Evolutionary conservation across 2,113 vertebrate species (phyloP).

Genomic region (Dermatemys mawii): DNA sequence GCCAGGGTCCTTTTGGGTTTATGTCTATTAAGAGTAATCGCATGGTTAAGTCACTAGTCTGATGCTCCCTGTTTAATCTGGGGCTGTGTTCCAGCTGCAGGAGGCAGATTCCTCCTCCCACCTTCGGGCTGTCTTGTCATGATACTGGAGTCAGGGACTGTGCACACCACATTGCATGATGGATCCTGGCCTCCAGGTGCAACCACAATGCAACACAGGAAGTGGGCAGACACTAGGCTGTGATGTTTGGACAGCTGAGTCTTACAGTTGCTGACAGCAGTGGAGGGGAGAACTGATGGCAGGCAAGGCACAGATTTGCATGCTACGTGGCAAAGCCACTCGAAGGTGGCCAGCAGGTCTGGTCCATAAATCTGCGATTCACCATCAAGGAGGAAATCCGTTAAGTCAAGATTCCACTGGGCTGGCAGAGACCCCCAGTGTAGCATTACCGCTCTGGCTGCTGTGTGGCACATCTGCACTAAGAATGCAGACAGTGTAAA

Average conservation of each 20-base stretch:
- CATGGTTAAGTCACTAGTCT: background rate
- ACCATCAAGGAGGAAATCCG: background rate
- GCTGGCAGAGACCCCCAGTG: no score
- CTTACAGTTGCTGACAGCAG: background rate
- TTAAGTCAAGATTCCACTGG: background rate
- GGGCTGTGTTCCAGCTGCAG: background rate
- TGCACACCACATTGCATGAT: background rate
- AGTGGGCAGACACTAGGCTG: background rate
- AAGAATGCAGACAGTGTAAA: background rate
- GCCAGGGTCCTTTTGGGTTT: rapidly evolving
- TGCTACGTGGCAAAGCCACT: background rate
- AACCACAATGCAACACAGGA: background rate
- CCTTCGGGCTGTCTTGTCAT: background rate
- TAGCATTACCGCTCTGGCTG: background rate
- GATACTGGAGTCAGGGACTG: background rate
- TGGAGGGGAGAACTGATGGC: no score
- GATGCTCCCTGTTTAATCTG: background rate
- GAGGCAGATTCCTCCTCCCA: background rate
- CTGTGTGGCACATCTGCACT: background rate
- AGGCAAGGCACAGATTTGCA: no score
- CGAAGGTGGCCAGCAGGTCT: no score
- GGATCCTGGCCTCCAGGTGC: background rate
- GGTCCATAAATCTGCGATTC: background rate
- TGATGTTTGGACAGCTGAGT: background rate
- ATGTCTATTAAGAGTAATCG: background rate